These are phyloP conservation scores for Dolomedes plantarius DNA, from an alignment of 2,888 invertebrate species.

Conservation along the genomic window DNA sequence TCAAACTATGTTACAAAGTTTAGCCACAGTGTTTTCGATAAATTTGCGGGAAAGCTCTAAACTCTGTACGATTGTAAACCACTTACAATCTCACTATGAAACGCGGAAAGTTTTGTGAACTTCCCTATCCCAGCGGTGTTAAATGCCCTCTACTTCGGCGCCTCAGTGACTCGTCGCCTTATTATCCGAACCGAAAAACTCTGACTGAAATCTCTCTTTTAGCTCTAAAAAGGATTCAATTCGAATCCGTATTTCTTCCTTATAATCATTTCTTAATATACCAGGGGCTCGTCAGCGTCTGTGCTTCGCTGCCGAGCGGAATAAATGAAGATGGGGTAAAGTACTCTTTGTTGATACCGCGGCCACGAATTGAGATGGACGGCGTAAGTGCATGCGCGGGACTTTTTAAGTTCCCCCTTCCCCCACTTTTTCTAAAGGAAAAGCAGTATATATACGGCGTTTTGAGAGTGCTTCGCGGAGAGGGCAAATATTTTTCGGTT, in stretches of 20 bases:
- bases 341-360: slow-evolving; percentile 24
- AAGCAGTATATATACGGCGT: background rate
- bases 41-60: no score
- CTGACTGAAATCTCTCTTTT: slow-evolving; percentile 2
- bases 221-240: slow-evolving; percentile 7
- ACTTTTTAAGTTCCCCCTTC: slow-evolving; percentile 4
- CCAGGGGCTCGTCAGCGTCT: background rate
- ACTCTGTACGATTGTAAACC: no score
- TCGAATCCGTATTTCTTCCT: slow-evolving; percentile 26
- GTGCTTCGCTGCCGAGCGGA: slow-evolving; percentile 27
- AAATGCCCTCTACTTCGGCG: background rate
- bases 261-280: slow-evolving; percentile 49
- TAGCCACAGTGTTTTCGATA: no score
- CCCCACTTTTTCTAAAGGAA: background rate
- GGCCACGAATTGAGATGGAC: background rate
- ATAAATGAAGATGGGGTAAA: slow-evolving; percentile 35
- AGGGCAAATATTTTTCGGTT: background rate
- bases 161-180: background rate
- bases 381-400: background rate
- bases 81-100: no score
- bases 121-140: no score
- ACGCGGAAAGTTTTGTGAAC: no score
- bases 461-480: background rate
- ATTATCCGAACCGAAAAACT: background rate
- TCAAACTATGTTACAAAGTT: no score